Evolutionary conservation across 2,888 invertebrate genomes (phyloP), one percentile per base, ranked within the genome.

Genomic region (Trachelus iudaicus): DNA sequence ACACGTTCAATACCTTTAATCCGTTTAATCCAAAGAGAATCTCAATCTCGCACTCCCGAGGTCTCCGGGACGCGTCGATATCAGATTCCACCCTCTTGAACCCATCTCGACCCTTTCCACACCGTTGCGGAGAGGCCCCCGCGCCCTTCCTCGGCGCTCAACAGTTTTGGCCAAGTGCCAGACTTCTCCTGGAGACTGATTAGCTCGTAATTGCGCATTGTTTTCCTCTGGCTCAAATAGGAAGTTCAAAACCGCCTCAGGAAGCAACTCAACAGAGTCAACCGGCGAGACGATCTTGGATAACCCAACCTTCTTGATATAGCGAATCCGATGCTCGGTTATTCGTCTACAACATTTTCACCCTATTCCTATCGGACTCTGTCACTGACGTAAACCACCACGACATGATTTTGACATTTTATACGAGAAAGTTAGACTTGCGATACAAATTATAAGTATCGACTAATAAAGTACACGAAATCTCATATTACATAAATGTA

Each of bases 151-250:
- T 33, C 71, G 79, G 73, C 81, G 83, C 81, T 87, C 85, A 86
- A 87, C 87, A 84, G 84, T 87, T 85, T 80, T 87, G 88, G 88
- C 85, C 69, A 75, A 3, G 73, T 33, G 87, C 88, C 88, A 88
- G 77, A 75, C 78, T 80, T 80, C 77, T 80, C 75, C 37, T 79
- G 77, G 79, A 81, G 85, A 82, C 87, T 86, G 88, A 89, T 89
- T 87, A 89, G 87, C 82, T 85, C 81, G 85, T 88, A 89, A 89
- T 89, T 88, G 87, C 85, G 85, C 87, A 87, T 89, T 87, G 85
- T 89, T 84, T 85, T 77, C 80, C 77, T 77, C 80, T 69, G 79
- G 69, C 69, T 31, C 23, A 34, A 37, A 74, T 74, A 77, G 79
- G 37, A 75, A 78, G 77, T 78, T 76, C 69, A 15, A 75, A 68